Conservation (phyloP, 2,888 invertebrate species). For the Limnephilus lunatus region DNA sequence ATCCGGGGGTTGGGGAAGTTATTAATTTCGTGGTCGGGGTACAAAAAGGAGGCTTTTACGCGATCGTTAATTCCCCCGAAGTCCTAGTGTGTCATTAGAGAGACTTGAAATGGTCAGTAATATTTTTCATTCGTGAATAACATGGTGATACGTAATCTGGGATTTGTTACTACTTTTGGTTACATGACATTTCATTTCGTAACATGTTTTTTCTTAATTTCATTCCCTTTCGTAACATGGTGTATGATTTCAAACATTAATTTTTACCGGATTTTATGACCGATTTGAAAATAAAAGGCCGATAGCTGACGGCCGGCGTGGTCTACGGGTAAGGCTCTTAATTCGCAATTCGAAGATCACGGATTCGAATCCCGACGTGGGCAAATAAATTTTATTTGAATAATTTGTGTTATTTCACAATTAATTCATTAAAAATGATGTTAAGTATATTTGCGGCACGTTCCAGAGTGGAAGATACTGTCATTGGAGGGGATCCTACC, state of each 20-base stretch:
- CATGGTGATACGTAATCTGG: not conserved
- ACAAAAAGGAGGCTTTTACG: conserved; percentile 23
- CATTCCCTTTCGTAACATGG: not conserved
- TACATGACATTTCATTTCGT: not conserved
- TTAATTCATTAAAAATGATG: no score
- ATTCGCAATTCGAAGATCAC: no score
- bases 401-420: no score
- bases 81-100: conserved; percentile 5
- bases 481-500: no score
- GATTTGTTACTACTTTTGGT: not conserved
- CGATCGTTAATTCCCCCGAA: conserved; percentile 13
- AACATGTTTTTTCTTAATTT: not conserved
- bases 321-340: no score
- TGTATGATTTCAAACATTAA: not conserved
- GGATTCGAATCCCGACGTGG: no score
- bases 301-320: no score
- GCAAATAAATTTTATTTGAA: no score
- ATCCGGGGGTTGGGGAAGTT: not conserved
- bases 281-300: no score
- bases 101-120: conserved; percentile 19
- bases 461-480: no score
- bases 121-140: not conserved
- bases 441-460: no score
- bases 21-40: not conserved
- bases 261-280: not conserved